A percentile compares a stretch with the other conserved stretches of the same genome.
These are phyloP conservation scores for Mantis religiosa DNA, from an alignment of 2,888 invertebrate genomes.

Conservation along the genomic window DNA sequence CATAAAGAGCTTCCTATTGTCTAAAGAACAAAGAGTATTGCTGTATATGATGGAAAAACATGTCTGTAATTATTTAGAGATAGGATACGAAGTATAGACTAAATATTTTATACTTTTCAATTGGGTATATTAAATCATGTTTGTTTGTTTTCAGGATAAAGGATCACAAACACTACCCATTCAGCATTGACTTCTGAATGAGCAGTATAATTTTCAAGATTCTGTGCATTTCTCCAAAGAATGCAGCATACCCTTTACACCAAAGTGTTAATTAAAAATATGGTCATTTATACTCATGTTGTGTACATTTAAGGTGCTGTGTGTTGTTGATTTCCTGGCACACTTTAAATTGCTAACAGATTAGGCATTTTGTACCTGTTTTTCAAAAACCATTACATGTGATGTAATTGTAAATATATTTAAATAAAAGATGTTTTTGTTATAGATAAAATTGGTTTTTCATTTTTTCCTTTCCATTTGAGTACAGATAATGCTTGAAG, in stretches of 20 bases:
- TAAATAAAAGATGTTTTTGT: neutral
- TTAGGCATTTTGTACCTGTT: neutral
- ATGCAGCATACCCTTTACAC: neutral
- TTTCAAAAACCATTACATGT: neutral
- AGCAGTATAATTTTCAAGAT: neutral
- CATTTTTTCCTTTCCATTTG: too few relatives aligned
- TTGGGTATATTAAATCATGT: too few relatives aligned
- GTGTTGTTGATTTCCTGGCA: neutral
- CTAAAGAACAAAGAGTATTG: too few relatives aligned
- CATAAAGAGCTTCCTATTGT: too few relatives aligned
- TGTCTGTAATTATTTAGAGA: too few relatives aligned
- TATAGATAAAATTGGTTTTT: neutral
- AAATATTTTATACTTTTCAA: too few relatives aligned
- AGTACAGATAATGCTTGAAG: too few relatives aligned
- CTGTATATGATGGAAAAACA: too few relatives aligned
- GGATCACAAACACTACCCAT: constrained; percentile 13
- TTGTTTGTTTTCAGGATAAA: neutral
- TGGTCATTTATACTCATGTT: neutral
- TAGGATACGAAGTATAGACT: too few relatives aligned
- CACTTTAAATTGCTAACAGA: neutral
- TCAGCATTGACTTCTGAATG: constrained; percentile 7
- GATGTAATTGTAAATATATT: neutral
- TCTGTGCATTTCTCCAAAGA: neutral
- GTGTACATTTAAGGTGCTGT: neutral
- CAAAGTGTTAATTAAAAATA: neutral